Conservation (phyloP, 2,797 vertebrate species). For the Enteromius argenteus region DNA sequence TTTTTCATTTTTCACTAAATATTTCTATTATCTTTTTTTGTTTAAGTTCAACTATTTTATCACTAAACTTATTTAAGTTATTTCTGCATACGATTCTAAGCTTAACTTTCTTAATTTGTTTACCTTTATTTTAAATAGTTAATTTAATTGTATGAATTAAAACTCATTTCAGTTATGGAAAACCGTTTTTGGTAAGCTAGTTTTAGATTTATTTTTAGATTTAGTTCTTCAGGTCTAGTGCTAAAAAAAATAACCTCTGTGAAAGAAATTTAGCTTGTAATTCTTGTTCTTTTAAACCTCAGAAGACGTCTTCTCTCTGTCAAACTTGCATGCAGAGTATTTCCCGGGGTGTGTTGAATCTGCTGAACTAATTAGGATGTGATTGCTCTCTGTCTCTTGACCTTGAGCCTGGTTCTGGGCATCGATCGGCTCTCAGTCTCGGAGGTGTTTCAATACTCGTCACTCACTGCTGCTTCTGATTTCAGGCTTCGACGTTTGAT, state of each 20-base stretch:
- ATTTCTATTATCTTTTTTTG: neutral
- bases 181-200: too few species aligned
- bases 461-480: slow-evolving; percentile 15
- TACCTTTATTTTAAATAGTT: too few species aligned
- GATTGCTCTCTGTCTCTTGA: neutral
- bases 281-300: neutral
- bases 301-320: neutral
- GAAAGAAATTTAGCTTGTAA: neutral
- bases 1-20: neutral
- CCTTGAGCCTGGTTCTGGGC: slow-evolving; percentile 4
- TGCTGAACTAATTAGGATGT: slow-evolving; percentile 9
- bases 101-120: too few species aligned
- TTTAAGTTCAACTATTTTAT: neutral
- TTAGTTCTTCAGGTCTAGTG: neutral
- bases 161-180: too few species aligned
- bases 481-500: slow-evolving; percentile 21
- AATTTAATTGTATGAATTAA: too few species aligned
- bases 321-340: neutral
- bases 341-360: neutral
- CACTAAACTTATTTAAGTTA: neutral
- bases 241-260: too few species aligned
- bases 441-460: neutral
- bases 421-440: neutral
- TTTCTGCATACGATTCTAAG: neutral
- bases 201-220: too few species aligned